A percentile compares a stretch with the other conserved stretches of the same genome.
Evolutionary conservation across 2,888 invertebrate species (phyloP).

Genomic region (Athalia rosae): DNA sequence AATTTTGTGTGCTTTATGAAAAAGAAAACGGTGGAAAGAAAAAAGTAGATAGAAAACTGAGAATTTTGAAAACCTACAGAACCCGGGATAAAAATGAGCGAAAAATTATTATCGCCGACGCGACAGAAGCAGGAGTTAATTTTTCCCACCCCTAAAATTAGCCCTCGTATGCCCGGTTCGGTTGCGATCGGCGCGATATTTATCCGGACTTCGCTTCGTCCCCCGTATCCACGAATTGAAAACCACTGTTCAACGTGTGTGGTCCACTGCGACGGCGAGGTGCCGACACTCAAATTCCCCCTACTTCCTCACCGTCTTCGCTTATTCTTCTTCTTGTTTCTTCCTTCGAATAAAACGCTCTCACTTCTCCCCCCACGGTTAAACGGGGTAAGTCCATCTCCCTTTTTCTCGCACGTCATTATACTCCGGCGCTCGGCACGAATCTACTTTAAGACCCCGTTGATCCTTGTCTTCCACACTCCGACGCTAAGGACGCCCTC

Average conservation of each 20-base stretch:
- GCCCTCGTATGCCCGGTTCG: too few relatives aligned
- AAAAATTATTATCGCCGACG: too few relatives aligned
- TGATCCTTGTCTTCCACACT: conserved; percentile 48
- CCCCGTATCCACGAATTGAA: conserved; percentile 62
- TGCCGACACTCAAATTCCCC: conserved; percentile 72
- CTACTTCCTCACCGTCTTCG: conserved; percentile 52
- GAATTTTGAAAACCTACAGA: too few relatives aligned
- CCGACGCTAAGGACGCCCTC: background rate
- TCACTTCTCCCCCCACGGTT: background rate
- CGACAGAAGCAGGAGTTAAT: too few relatives aligned
- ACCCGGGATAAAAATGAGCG: too few relatives aligned
- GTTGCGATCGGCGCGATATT: background rate
- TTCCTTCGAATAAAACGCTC: conserved; percentile 50
- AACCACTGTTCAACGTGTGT: conserved; percentile 72
- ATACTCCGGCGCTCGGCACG: conserved; percentile 69
- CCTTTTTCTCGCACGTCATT: conserved; percentile 65
- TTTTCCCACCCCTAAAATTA: background rate
- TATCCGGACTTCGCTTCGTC: background rate
- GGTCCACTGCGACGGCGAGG: conserved; percentile 73
- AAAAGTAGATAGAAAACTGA: too few relatives aligned
- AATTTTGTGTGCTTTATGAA: conserved; percentile 6
- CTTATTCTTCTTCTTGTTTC: conserved; percentile 55
- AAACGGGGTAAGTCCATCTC: conserved; percentile 14
- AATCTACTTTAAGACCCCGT: conserved; percentile 66
- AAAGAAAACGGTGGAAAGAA: too few relatives aligned